Evolutionary conservation across 2,113 vertebrate genomes (phyloP).

Genomic region (Empidonax alnorum): DNA sequence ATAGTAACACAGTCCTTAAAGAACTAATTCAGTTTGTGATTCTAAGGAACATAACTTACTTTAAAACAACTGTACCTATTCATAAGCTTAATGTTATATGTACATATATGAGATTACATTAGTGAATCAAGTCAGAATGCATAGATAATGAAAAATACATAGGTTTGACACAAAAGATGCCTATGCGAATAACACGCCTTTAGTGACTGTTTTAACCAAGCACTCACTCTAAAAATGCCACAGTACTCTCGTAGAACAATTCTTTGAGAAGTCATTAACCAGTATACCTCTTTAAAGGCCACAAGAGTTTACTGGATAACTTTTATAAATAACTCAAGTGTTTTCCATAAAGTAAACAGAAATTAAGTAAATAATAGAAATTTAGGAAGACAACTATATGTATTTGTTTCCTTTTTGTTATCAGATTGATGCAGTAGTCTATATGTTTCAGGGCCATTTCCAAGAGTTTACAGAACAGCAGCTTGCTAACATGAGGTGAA

Average conservation of each 20-base stretch:
- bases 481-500: neutral
- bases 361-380: slow-evolving; percentile 4
- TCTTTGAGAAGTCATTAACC: slow-evolving; percentile 21
- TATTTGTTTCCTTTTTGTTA: neutral
- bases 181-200: neutral
- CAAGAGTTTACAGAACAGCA: neutral
- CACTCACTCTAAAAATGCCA: slow-evolving; percentile 14
- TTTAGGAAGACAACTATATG: neutral
- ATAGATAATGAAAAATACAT: neutral
- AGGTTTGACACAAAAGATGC: neutral
- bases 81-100: neutral
- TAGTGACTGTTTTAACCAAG: slow-evolving; percentile 25
- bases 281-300: neutral
- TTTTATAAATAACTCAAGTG: neutral
- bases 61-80: neutral
- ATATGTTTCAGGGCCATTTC: neutral
- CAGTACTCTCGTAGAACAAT: neutral
- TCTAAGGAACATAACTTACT: neutral
- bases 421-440: neutral
- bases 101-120: neutral
- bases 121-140: neutral
- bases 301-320: neutral
- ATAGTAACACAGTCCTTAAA: neutral
- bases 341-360: neutral
- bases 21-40: neutral